Evolutionary conservation across 2,888 invertebrate species (phyloP).

Genomic region (Idaea aversata): DNA sequence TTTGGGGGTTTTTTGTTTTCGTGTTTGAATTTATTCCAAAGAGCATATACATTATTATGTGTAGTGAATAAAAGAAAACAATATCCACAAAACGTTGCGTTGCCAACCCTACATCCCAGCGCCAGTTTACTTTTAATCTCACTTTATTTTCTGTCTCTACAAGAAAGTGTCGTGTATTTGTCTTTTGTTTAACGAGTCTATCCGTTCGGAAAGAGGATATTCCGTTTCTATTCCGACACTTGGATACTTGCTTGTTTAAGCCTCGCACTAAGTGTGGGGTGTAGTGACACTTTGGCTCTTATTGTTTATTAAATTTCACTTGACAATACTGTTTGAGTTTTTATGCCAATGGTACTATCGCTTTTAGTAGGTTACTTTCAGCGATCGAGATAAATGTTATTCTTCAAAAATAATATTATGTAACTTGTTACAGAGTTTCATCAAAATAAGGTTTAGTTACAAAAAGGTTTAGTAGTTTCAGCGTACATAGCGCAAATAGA

Average conservation of each 20-base stretch:
- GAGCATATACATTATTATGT: too few relatives aligned
- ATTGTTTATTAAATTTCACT: neutral
- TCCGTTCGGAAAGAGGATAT: slow-evolving; percentile 54
- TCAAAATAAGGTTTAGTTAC: too few relatives aligned
- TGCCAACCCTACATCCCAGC: slow-evolving; percentile 46
- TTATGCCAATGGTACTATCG: neutral
- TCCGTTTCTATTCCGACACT: slow-evolving; percentile 38
- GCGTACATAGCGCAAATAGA: too few relatives aligned
- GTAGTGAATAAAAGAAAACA: neutral
- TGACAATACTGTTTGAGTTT: neutral
- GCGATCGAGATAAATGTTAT: too few relatives aligned
- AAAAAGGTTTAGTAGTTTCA: too few relatives aligned
- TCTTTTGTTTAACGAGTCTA: slow-evolving; percentile 65
- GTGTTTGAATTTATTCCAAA: too few relatives aligned
- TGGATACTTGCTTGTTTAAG: slow-evolving; percentile 18
- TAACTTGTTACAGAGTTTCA: too few relatives aligned
- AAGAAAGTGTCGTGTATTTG: slow-evolving; percentile 66
- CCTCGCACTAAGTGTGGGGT: neutral
- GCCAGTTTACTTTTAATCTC: slow-evolving; percentile 67
- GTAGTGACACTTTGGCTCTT: neutral
- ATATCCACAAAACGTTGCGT: neutral
- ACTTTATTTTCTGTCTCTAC: slow-evolving; percentile 61
- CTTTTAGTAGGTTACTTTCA: neutral
- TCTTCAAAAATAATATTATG: too few relatives aligned
- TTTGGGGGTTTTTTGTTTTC: too few relatives aligned